Base-by-base conservation (phyloP, 1,140 invertebrate species). In the Neoseiulus cucumeris region DNA sequence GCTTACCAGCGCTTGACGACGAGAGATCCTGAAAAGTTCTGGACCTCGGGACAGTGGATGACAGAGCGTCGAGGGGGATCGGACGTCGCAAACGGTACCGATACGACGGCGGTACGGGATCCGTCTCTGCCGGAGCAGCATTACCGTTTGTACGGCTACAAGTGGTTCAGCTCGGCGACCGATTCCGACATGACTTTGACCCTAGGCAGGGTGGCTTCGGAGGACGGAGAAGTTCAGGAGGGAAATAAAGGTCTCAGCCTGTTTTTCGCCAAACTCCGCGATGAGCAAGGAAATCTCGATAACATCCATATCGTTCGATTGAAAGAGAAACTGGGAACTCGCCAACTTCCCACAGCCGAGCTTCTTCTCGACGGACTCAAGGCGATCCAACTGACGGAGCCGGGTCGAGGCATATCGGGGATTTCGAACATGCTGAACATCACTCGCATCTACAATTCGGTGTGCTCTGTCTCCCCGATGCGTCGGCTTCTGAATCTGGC, bases 11-110 rank as follows among this genome's bases (percentile, higher is more conserved):
- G 73, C 14, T 70, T 83, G 6, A 79, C 74, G 6, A 74, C 75
- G 42, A 69, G 80, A 64, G 73, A 80, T 70, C 79, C 80, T 0
- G 64, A 71, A 4, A 68, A 73, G 20, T 82, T 82, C 69, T 83
- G 81, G 82, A 83, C 81, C 14, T 81, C 80, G 67, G 82, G 82
- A 7, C 82, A 83, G 69, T 83, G 82, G 82, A 83, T 83, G 82
- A 83, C 82, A 17, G 82, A 83, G 68, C 76, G 76, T 69, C 72
- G 72, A 70, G 81, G 82, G 65, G 82, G 82, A n/a, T 82, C 80
- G 33, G 82, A 83, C 76, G 82, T 83, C 22, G 77, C 76, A 20
- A 71, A 72, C 67, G 80, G 80, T 20, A 82, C 80, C 30, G 82
- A 82, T 69, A 83, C 82, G 0, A 68, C 80, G 22, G 82, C 81